These are phyloP conservation scores for Caenorhabditis plicata DNA, from an alignment of 2,888 invertebrate species.

Conservation along the genomic window DNA sequence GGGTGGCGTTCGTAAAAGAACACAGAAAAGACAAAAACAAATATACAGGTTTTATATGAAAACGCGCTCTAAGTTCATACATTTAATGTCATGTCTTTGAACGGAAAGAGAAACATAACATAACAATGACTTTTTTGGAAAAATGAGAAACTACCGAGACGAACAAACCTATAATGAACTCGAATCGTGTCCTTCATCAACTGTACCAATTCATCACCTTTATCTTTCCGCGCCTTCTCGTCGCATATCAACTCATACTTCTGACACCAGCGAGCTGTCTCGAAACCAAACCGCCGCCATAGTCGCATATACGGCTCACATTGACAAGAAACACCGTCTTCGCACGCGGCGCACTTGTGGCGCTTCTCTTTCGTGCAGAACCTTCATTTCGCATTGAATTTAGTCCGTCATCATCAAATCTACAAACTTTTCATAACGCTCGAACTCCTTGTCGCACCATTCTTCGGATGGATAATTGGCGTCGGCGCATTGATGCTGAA, in stretches of 20 bases:
- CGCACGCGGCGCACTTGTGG: slow-evolving; percentile 9
- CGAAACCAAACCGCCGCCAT: slow-evolving; percentile 30
- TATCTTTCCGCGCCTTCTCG: slow-evolving; percentile 42
- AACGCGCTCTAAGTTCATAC: no score
- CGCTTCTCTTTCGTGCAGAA: slow-evolving; percentile 1
- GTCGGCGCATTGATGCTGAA: slow-evolving; percentile 45
- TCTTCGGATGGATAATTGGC: slow-evolving; percentile 47
- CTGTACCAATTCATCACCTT: slow-evolving; percentile 38
- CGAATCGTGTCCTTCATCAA: slow-evolving; percentile 44
- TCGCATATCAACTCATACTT: slow-evolving; percentile 51
- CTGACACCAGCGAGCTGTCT: slow-evolving; percentile 56
- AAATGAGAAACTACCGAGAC: no score
- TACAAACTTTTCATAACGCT: slow-evolving; percentile 38
- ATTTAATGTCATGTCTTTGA: no score
- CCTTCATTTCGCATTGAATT: slow-evolving; percentile 19
- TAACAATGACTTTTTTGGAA: no score
- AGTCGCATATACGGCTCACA: slow-evolving; percentile 44
- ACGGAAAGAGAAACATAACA: no score
- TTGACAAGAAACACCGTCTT: slow-evolving; percentile 37
- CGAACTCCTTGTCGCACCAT: slow-evolving; percentile 46
- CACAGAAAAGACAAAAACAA: no score
- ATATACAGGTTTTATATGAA: no score
- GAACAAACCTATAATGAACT: slow-evolving; percentile 46
- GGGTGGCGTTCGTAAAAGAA: no score
- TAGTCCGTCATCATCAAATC: no score